Conservation (phyloP, 2,113 vertebrate genomes). For the Plestiodon gilberti region DNA sequence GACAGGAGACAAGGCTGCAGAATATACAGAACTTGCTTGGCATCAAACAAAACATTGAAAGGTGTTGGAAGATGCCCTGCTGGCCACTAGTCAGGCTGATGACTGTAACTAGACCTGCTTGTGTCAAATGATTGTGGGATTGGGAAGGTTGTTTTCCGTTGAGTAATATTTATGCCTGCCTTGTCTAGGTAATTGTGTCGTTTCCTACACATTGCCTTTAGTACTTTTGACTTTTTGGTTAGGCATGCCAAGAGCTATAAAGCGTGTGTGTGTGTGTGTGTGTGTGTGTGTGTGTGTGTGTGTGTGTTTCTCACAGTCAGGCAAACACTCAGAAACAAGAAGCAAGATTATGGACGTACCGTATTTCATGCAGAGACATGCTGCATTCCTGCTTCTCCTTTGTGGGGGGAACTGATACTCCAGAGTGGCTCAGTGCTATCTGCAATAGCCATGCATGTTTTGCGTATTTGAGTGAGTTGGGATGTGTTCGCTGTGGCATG, state of each 20-base stretch:
- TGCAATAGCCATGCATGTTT: constrained; percentile 60
- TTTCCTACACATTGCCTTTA: constrained; percentile 63
- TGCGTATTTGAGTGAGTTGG: constrained; percentile 61
- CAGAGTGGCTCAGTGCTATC: constrained; percentile 66
- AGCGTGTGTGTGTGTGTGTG: constrained; percentile 53
- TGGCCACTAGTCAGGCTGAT: not conserved
- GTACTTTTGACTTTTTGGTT: constrained; percentile 60
- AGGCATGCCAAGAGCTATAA: constrained; percentile 53
- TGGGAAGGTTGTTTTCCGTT: constrained; percentile 53
- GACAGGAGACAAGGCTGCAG: not conserved
- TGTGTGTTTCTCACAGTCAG: constrained; percentile 60
- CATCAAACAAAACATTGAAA: not conserved
- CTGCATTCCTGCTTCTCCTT: constrained; percentile 66
- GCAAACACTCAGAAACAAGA: constrained; percentile 66
- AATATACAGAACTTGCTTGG: not conserved
- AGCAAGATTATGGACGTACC: constrained; percentile 68
- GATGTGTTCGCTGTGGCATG: constrained; percentile 64
- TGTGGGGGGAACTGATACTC: constrained; percentile 62
- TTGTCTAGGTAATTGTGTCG: constrained; percentile 43
- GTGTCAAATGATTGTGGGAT: constrained; percentile 17
- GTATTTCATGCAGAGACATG: constrained; percentile 59
- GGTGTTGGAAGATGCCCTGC: not conserved
- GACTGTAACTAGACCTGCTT: constrained; percentile 30
- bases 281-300: constrained; percentile 42
- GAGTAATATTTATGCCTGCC: constrained; percentile 40